A percentile compares a stretch with the other conserved stretches of the same genome.
Evolutionary conservation across 2,888 invertebrate species (phyloP).

Genomic region (Imbricaverruca yamaguchii): DNA sequence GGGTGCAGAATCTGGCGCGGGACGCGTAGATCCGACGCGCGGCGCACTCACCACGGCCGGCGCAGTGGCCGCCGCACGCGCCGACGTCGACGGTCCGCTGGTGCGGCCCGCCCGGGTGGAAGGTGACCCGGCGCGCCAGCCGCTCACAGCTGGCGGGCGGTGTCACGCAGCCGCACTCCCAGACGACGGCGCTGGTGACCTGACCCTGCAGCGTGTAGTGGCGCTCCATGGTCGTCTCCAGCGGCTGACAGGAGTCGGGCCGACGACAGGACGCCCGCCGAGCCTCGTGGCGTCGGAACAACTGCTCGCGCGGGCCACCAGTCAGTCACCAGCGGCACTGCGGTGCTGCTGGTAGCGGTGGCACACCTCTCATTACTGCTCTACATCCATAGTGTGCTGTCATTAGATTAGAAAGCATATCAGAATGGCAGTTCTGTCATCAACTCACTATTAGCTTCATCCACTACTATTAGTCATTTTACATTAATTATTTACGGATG

Average conservation of each 20-base stretch:
- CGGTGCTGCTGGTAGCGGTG: too few relatives aligned
- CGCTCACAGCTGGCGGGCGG: constrained; percentile 39
- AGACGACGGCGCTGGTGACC: constrained; percentile 40
- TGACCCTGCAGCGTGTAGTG: constrained; percentile 43
- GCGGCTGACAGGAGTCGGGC: constrained; percentile 28
- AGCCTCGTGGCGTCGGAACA: constrained; percentile 25
- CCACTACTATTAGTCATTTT: too few relatives aligned
- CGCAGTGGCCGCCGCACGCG: constrained; percentile 42
- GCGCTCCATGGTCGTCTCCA: constrained; percentile 40
- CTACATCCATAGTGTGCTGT: too few relatives aligned
- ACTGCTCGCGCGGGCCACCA: constrained; percentile 19
- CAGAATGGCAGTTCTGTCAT: not conserved
- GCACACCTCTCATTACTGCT: too few relatives aligned
- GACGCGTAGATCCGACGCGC: too few relatives aligned
- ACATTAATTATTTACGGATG: too few relatives aligned
- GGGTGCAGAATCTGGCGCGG: too few relatives aligned
- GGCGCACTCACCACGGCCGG: too few relatives aligned
- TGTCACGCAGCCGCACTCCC: constrained; percentile 41
- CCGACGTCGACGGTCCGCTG: constrained; percentile 43
- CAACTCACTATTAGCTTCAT: too few relatives aligned
- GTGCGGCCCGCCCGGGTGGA: constrained; percentile 43
- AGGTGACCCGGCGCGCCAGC: constrained; percentile 39
- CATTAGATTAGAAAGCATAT: not conserved
- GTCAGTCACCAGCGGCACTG: too few relatives aligned
- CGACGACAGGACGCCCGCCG: not conserved